Base-by-base conservation (phyloP, 92 coral and sea anemone genomes). In the Isaurus tuberculatus region DNA sequence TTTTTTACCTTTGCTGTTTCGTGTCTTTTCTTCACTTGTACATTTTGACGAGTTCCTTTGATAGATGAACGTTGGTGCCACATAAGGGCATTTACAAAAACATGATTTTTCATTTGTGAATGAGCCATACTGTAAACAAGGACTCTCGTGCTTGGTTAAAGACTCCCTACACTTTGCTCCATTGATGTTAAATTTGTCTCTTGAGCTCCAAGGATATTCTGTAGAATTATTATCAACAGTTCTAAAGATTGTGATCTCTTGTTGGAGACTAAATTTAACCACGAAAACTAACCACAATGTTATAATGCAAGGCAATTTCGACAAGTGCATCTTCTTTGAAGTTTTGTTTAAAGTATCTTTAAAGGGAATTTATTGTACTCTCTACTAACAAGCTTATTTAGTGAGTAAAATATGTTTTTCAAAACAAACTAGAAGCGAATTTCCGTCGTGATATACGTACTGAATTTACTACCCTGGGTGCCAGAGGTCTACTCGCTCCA, bases 161-260 rank as follows among this genome's bases (percentile, higher is more conserved):
- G 78, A 43, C 22, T 77, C 33, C 29, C 53, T 33, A 17, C 82
- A 77, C 1, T 30, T 58, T 22, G 55, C 29, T 20, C 10, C 70
- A 6, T 44, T 36, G 20, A 58, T 55, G 32, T 77, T 37, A 31
- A 77, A 77, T 28, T 58, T 77, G 70, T 77, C 82, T 16, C 70
- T 58, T 34, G 55, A 57, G n/a, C 70, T 77, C 82, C 82, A 77
- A 33, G 82, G 70, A 15, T 58, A 58, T 37, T 77, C 82, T 0
- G 22, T 51, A 17, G 55, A n/a, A 0, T 13, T 25, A 3, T 53
- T 36, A 10, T 77, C 68, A 1, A 77, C 82, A 77, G 69, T 60
- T 77, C 82, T 60, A 1, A 34, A 57, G 53, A 77, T 27, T 1
- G 34, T 77, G 22, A 51, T 55, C 16, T 77, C 82, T 25, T 77